Evolutionary conservation across 2,113 vertebrate genomes (phyloP).

Genomic region (Procavia capensis): DNA sequence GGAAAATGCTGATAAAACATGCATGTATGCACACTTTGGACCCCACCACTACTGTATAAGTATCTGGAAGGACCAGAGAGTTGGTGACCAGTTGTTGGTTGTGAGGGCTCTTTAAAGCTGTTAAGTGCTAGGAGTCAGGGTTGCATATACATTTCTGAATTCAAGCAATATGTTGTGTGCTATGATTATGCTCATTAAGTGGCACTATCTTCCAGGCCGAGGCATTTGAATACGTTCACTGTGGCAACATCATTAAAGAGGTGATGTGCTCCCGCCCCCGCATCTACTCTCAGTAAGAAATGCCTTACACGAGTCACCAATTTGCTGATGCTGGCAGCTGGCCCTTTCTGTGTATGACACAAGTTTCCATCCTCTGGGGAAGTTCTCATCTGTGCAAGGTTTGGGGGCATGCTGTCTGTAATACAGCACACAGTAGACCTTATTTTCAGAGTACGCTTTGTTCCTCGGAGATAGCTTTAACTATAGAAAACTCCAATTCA

Average conservation of each 20-base stretch:
- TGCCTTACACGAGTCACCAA: not conserved
- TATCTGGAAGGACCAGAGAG: not conserved
- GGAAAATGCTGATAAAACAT: slow-evolving; percentile 18
- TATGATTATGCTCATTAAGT: slow-evolving; percentile 20
- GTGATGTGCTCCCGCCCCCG: not conserved
- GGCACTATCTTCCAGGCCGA: slow-evolving; percentile 30
- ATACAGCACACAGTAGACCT: fast-evolving
- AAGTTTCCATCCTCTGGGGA: not conserved
- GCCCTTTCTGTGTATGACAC: not conserved
- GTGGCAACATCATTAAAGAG: not conserved
- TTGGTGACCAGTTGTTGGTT: not conserved
- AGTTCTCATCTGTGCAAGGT: slow-evolving; percentile 5
- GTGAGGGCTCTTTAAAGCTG: not conserved
- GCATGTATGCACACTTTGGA: not conserved
- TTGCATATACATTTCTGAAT: not conserved
- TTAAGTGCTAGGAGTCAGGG: not conserved
- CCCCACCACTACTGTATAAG: not conserved
- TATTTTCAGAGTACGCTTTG: slow-evolving; percentile 29
- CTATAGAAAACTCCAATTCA: slow-evolving; percentile 55
- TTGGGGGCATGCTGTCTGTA: not conserved
- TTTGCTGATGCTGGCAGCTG: not conserved
- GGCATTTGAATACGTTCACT: slow-evolving; percentile 50
- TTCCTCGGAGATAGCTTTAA: not conserved
- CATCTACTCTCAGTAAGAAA: not conserved
- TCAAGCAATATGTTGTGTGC: not conserved